Percentiles rank a stretch among this genome's conserved stretches.
phyloP scores from a whole-genome alignment of 2,797 vertebrate species.

The Sternotherus odoratus region DNA sequence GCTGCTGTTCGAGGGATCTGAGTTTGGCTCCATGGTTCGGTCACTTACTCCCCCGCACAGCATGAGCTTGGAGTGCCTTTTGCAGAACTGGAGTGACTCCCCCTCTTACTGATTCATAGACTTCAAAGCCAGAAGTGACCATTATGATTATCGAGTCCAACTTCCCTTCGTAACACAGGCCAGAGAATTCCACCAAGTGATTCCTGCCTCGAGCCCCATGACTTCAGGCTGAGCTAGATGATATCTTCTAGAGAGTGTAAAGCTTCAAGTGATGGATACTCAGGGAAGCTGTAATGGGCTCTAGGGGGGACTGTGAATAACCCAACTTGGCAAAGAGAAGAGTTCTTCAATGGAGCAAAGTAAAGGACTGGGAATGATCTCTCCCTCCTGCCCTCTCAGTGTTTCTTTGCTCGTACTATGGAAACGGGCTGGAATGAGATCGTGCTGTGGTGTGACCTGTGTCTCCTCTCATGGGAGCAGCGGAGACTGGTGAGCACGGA shows the following conservation, averaged over 20 bases:
- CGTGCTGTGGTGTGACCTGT: background rate
- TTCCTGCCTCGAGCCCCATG: background rate
- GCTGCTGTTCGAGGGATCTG: background rate
- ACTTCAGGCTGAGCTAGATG: background rate
- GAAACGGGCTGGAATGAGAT: background rate
- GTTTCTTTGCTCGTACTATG: background rate
- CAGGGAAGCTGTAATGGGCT: background rate
- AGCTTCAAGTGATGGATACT: background rate
- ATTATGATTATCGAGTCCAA: too few relatives aligned
- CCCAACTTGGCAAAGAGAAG: background rate
- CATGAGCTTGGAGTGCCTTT: background rate
- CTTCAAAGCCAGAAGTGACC: background rate
- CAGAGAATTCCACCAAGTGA: background rate
- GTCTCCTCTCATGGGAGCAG: background rate
- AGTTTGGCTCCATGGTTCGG: background rate
- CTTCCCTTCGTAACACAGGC: background rate
- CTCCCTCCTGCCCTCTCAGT: background rate
- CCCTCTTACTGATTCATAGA: background rate
- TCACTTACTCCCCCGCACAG: background rate
- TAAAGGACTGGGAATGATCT: background rate
- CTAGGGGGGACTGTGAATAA: background rate
- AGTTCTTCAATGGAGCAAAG: background rate
- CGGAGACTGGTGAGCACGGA: background rate
- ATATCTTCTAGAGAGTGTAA: background rate
- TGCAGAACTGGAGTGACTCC: background rate